Conservation (phyloP, 2,888 invertebrate genomes). For the Drosophila prostipennis region DNA sequence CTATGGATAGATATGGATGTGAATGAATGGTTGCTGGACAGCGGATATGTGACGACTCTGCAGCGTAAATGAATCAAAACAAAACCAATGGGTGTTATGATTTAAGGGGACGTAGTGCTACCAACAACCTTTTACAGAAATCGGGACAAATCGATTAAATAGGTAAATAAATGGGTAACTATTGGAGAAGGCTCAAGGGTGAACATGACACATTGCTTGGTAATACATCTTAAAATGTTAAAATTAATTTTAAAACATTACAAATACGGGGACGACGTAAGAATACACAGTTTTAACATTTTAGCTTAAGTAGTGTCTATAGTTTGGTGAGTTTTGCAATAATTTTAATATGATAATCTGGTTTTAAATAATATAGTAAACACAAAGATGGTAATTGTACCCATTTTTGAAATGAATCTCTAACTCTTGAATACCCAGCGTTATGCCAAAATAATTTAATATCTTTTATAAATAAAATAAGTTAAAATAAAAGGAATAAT, state of each 20-base stretch:
- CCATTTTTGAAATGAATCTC: no score
- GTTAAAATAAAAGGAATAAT: neutral
- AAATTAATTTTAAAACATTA: neutral
- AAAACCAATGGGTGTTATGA: conserved; percentile 12
- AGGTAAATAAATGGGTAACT: neutral
- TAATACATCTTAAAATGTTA: neutral
- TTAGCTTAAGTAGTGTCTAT: neutral
- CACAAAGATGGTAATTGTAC: no score
- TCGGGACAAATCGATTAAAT: neutral
- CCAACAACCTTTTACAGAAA: conserved; percentile 10
- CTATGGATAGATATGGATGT: neutral
- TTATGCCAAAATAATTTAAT: no score
- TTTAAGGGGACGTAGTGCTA: conserved; percentile 16
- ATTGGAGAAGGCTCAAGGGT: neutral
- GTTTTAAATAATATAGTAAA: neutral
- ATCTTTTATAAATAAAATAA: neutral
- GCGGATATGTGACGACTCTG: neutral
- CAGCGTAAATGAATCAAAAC: conserved; percentile 5
- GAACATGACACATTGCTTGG: neutral
- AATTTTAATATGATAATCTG: neutral
- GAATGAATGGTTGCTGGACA: conserved; percentile 9
- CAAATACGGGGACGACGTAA: neutral
- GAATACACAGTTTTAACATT: neutral
- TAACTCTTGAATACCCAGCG: no score
- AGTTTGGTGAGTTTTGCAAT: neutral